phyloP scores from a whole-genome alignment of 1,140 invertebrate species.

The Stratiolaelaps scimitus region DNA sequence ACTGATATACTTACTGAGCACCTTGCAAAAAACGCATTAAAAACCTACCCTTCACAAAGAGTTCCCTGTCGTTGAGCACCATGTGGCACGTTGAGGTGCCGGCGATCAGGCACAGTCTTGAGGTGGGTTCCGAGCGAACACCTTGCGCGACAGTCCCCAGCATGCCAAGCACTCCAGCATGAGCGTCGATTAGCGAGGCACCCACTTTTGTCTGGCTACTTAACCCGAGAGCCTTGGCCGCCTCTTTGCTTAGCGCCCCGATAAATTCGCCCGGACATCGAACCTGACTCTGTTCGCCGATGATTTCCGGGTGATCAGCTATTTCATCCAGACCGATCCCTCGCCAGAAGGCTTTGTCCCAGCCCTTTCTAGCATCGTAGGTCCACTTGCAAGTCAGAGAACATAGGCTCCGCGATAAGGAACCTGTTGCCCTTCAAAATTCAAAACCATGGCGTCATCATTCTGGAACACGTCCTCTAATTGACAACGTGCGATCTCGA shows the following conservation, averaged over 20 bases:
- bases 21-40: no score
- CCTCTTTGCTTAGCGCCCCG: conserved; percentile 47
- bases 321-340: conserved; percentile 64
- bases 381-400: conserved; percentile 90
- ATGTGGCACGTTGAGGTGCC: conserved; percentile 93
- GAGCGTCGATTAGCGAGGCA: conserved; percentile 82
- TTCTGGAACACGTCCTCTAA: conserved; percentile 14
- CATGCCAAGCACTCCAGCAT: conserved; percentile 71
- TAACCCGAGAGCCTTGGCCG: conserved; percentile 58
- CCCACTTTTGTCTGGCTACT: conserved; percentile 58
- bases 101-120: conserved; percentile 62
- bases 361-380: conserved; percentile 53
- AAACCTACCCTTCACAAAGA: conserved; percentile 27
- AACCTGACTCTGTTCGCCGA: conserved; percentile 23
- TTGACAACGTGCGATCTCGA: background rate
- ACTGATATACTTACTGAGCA: no score
- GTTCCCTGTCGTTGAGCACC: conserved; percentile 51
- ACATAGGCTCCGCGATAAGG: conserved; percentile 60
- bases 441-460: conserved; percentile 5
- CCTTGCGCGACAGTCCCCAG: conserved; percentile 31
- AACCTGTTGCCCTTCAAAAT: background rate
- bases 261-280: conserved; percentile 21
- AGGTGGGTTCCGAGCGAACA: conserved; percentile 42
- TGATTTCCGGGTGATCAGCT: conserved; percentile 42
- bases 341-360: conserved; percentile 61